Conservation (phyloP, 1,140 invertebrate species). For the Physella acuta region DNA sequence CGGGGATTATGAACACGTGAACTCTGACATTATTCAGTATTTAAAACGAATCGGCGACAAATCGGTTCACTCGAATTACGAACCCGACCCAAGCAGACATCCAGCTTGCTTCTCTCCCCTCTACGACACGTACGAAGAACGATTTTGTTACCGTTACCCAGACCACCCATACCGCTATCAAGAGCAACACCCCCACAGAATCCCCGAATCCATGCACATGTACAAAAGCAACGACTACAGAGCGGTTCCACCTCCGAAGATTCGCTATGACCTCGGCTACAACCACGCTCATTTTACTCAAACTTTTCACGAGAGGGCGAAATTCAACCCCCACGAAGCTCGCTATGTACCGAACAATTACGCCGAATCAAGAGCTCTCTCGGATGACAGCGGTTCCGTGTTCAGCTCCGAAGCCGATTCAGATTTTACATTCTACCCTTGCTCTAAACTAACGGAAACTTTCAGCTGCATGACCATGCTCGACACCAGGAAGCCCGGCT, state of each 20-base stretch:
- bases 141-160: not conserved
- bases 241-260: not conserved
- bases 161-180: not conserved
- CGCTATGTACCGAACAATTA: not conserved
- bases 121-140: not conserved
- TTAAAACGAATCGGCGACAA: conserved; percentile 10
- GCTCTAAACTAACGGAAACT: not conserved
- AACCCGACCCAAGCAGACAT: not conserved
- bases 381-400: conserved; percentile 14
- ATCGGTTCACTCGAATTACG: not conserved
- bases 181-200: too few species aligned
- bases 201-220: not conserved
- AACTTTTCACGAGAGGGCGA: not conserved
- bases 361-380: not conserved
- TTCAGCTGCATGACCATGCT: conserved; percentile 8
- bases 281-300: not conserved
- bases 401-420: conserved; percentile 13
- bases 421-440: conserved; percentile 9
- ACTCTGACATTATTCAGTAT: conserved; percentile 6
- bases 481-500: not conserved
- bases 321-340: not conserved
- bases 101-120: not conserved
- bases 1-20: not conserved
- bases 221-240: not conserved
- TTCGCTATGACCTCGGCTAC: not conserved